Conservation (phyloP, 2,113 vertebrate genomes). For the Hipposideros armiger region DNA sequence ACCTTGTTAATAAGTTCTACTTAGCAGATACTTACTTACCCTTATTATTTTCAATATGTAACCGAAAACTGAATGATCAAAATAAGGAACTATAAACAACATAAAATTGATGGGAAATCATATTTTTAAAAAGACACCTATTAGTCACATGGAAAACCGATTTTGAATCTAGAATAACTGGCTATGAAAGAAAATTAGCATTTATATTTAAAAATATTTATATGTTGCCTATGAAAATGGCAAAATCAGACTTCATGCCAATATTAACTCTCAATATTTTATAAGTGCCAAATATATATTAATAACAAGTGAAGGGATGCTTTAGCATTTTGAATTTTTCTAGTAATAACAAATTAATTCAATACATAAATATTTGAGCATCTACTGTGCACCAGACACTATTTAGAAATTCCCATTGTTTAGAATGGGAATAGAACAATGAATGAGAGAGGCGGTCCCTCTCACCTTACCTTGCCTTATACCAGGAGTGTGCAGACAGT, state of each 20-base stretch:
- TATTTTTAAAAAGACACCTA: neutral
- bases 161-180: constrained; percentile 33
- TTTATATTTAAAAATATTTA: constrained; percentile 21
- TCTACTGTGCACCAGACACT: neutral
- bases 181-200: neutral
- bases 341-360: neutral
- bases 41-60: constrained; percentile 38
- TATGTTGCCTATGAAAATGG: constrained; percentile 25
- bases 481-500: neutral
- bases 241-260: constrained; percentile 5
- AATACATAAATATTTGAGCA: neutral
- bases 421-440: neutral
- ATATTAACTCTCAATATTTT: neutral
- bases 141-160: neutral
- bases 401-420: neutral
- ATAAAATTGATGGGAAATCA: constrained; percentile 11
- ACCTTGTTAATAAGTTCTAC: constrained; percentile 35
- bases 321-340: constrained; percentile 27
- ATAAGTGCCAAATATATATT: neutral
- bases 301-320: neutral
- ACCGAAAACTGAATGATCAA: constrained; percentile 4
- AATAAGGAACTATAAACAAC: constrained; percentile 17
- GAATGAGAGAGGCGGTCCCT: neutral
- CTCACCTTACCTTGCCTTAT: neutral
- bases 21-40: neutral